Evolutionary conservation across 2,888 invertebrate genomes (phyloP), one percentile per base, ranked within the genome.

Genomic region (Camptogramma bilineatum): DNA sequence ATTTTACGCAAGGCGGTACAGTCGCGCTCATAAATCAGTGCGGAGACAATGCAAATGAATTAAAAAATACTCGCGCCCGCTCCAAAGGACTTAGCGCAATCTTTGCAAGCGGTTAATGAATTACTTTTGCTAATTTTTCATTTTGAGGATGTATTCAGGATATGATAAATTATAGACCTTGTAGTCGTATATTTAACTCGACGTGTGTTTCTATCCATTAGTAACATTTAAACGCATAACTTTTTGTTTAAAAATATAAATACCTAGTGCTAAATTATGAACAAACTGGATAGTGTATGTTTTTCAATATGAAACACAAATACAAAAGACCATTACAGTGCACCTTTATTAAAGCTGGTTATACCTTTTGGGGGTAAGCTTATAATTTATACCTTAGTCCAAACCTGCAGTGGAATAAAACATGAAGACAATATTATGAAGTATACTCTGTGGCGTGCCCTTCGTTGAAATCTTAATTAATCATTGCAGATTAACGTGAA

Each of bases 11-110:
- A 67, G 68, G 72, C 64, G 68, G 70, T 73, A 69, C 73, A 75
- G 66, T 79, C 73, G 71, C 66, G 71, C 66, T 73, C 82, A 86
- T 92, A 91, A 92, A 92, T 92, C 92, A 91, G 81, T 67, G 69
- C 52, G 67, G 75, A 86, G 90, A 91, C 93, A 91, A 90, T 88
- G 88, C 85, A 87, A 91, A 92, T 88, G 87, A 90, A 91, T 92
- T 92, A 92, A 92, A 92, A 92, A 92, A 89, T 91, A 85, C 90
- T 90, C 83, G 75, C 82, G 84, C 84, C 81, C 81, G 79, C 83
- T 82, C 82, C 83, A 87, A 88, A 85, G 83, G 91, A 87, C 91
- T 90, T 87, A 83, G 80, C 86, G 78, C 84, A 86, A 90, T 90
- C 91, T 91, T 90, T 79, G 88, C 78, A 81, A 75, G 81, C 82